These are phyloP conservation scores for Lysiphlebus fabarum DNA, from an alignment of 1,140 invertebrate genomes.

Conservation along the genomic window DNA sequence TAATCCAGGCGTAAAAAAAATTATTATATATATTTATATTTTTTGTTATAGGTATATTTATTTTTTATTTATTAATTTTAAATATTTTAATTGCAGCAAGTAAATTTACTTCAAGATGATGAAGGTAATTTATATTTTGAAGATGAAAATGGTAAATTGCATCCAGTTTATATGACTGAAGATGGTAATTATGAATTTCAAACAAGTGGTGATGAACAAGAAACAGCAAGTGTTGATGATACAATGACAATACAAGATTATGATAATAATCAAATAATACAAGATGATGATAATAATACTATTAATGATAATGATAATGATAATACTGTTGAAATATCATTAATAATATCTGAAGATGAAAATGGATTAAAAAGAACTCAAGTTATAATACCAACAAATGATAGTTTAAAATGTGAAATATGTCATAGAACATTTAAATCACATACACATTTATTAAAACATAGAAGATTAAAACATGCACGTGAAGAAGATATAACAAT, in stretches of 20 bases:
- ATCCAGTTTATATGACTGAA: constrained; percentile 50
- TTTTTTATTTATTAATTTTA: too few relatives aligned
- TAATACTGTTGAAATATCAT: constrained; percentile 51
- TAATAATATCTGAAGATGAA: constrained; percentile 54
- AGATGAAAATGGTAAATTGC: constrained; percentile 46
- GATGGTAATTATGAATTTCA: constrained; percentile 53
- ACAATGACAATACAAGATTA: constrained; percentile 33
- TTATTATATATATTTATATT: neutral
- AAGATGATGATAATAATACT: neutral
- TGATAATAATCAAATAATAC: constrained; percentile 8
- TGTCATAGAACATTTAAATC: constrained; percentile 52
- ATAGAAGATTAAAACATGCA: constrained; percentile 52
- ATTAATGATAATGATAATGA: constrained; percentile 30
- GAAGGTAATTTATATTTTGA: constrained; percentile 53
- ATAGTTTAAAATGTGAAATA: constrained; percentile 48
- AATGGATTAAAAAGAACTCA: constrained; percentile 52
- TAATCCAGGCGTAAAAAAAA: neutral
- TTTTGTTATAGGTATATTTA: too few relatives aligned
- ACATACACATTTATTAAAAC: constrained; percentile 48
- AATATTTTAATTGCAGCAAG: constrained; percentile 40
- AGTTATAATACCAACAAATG: constrained; percentile 53
- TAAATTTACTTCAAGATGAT: constrained; percentile 52
- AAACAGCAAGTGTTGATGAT: constrained; percentile 34
- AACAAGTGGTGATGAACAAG: constrained; percentile 40
- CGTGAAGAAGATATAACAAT: constrained; percentile 53